These are phyloP conservation scores for Auanema freiburgensis DNA, from an alignment of 2,888 invertebrate species.

Conservation along the genomic window DNA sequence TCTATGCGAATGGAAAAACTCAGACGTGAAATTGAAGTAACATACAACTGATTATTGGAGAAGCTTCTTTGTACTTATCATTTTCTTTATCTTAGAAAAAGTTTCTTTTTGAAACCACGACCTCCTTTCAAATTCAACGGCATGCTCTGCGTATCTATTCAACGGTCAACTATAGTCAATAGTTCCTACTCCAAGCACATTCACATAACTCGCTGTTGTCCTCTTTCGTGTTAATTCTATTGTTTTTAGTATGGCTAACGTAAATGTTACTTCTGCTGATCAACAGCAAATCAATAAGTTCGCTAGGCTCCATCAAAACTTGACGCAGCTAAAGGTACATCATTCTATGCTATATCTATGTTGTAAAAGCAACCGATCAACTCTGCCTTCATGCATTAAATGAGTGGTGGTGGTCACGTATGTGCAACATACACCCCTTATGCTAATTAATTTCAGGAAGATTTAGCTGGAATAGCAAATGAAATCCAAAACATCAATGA, in stretches of 20 bases:
- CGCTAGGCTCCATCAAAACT: conserved; percentile 86
- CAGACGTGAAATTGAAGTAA: too few relatives aligned
- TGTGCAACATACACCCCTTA: neutral
- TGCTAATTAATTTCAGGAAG: conserved; percentile 45
- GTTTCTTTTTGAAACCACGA: too few relatives aligned
- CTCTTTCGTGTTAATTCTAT: neutral
- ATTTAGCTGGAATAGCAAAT: conserved; percentile 70
- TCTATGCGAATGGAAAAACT: too few relatives aligned
- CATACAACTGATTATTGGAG: too few relatives aligned
- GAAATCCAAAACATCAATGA: conserved; percentile 89
- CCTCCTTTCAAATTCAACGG: too few relatives aligned
- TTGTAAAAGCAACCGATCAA: neutral
- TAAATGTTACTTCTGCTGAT: conserved; percentile 83
- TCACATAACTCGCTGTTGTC: neutral
- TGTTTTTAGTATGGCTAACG: conserved; percentile 13
- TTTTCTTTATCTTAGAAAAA: too few relatives aligned
- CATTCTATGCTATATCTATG: conserved; percentile 1
- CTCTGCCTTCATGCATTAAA: neutral
- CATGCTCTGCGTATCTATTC: too few relatives aligned
- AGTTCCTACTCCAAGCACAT: neutral
- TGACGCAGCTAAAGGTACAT: conserved; percentile 79
- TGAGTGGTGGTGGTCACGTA: neutral
- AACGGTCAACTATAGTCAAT: too few relatives aligned
- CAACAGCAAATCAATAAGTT: conserved; percentile 96
- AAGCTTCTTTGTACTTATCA: too few relatives aligned